These are phyloP conservation scores for Enteromius paludinosus DNA, from an alignment of 2,797 vertebrate species.

Conservation along the genomic window DNA sequence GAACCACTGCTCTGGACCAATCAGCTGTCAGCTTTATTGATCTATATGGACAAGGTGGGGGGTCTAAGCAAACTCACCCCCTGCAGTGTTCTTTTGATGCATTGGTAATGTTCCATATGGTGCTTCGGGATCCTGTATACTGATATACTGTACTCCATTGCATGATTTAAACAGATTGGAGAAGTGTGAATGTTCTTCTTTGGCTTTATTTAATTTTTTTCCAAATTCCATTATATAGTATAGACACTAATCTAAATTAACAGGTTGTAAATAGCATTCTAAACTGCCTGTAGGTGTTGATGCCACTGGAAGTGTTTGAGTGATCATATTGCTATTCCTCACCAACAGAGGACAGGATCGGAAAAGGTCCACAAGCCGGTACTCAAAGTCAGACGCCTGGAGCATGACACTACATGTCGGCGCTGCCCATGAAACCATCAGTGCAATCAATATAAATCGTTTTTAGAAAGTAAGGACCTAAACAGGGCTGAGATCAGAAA, in stretches of 20 bases:
- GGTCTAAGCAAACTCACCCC: background rate
- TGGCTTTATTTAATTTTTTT: background rate
- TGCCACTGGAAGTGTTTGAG: no score
- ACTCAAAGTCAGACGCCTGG: no score
- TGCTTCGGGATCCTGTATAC: background rate
- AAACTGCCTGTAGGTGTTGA: no score
- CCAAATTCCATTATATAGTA: no score
- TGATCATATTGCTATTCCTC: no score
- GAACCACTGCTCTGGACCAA: background rate
- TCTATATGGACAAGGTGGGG: constrained; percentile 45
- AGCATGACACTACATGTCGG: no score
- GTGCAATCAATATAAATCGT: background rate
- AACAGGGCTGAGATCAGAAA: background rate
- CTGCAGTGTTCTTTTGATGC: constrained; percentile 2
- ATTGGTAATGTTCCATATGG: constrained; percentile 22
- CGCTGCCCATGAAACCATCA: no score
- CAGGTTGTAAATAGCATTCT: background rate
- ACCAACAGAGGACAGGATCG: no score
- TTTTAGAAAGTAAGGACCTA: background rate
- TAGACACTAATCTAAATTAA: no score
- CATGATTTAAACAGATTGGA: background rate
- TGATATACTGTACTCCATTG: background rate
- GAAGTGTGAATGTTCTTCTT: background rate
- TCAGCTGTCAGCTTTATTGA: constrained; percentile 52
- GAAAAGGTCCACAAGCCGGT: no score